phyloP scores from a whole-genome alignment of 2,797 vertebrate species.

The Coccyzus lansbergi region DNA sequence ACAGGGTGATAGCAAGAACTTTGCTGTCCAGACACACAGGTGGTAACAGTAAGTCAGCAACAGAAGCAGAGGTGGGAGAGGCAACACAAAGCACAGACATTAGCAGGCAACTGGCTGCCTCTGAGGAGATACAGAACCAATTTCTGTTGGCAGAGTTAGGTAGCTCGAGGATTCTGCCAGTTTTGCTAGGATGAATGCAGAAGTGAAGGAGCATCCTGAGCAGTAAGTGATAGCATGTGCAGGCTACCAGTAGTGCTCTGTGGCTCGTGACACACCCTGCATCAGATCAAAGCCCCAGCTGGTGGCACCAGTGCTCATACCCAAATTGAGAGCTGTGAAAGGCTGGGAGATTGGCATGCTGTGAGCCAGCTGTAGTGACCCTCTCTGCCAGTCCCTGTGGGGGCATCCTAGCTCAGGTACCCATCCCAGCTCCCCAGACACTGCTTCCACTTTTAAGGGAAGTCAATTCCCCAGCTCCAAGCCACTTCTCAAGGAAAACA shows the following conservation, averaged over 20 bases:
- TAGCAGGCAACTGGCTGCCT: not conserved
- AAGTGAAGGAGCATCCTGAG: not conserved
- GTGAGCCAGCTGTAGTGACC: rapidly evolving
- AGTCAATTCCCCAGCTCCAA: not conserved
- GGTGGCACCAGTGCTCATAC: not conserved
- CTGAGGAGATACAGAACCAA: not conserved
- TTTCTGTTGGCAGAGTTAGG: not conserved
- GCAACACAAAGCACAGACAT: not conserved
- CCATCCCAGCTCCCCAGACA: not conserved
- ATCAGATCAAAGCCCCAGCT: rapidly evolving
- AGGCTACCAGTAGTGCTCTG: not conserved
- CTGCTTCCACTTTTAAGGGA: rapidly evolving
- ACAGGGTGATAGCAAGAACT: not conserved
- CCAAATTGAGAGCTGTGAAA: not conserved
- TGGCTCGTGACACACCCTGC: rapidly evolving
- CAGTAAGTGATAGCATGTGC: not conserved
- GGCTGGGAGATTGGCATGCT: not conserved
- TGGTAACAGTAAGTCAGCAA: not conserved
- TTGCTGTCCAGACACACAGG: not conserved
- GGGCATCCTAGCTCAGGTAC: not conserved
- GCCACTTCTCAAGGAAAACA: not conserved
- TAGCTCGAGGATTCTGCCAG: not conserved
- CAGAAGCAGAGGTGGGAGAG: not conserved
- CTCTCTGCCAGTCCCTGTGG: not conserved
- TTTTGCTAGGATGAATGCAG: not conserved